A percentile compares a stretch with the other conserved stretches of the same genome.
phyloP scores from a whole-genome alignment of 2,797 vertebrate genomes.

The Gymnothorax javanicus region DNA sequence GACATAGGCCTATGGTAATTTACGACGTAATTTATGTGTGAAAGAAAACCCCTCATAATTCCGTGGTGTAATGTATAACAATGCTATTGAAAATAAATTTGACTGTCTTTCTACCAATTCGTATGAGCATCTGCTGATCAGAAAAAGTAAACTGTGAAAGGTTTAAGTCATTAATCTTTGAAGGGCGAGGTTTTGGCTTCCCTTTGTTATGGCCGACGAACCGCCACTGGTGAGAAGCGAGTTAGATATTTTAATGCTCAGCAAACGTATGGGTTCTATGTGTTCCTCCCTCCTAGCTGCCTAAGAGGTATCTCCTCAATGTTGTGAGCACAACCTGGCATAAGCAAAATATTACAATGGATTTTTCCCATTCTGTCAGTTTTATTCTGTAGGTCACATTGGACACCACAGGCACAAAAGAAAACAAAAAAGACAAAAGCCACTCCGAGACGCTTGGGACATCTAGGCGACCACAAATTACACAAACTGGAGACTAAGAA shows the following conservation, averaged over 20 bases:
- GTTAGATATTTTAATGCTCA: neutral
- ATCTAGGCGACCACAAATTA: constrained; percentile 28
- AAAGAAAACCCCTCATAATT: too few species aligned
- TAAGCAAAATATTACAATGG: neutral
- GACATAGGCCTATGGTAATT: too few species aligned
- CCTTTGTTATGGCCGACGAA: too few species aligned
- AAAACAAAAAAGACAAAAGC: neutral
- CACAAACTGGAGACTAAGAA: neutral
- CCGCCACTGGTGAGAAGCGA: neutral
- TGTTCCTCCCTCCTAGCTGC: neutral
- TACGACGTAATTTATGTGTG: too few species aligned
- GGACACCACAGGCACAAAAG: neutral
- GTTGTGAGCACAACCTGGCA: neutral
- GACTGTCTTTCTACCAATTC: too few species aligned
- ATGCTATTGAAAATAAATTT: too few species aligned
- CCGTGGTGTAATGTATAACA: too few species aligned
- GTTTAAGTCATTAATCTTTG: too few species aligned
- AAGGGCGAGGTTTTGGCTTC: too few species aligned
- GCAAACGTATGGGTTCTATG: neutral
- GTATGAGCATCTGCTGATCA: too few species aligned
- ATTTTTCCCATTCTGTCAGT: neutral
- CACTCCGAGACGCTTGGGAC: constrained; percentile 4
- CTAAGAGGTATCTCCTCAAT: neutral
- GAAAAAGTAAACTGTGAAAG: too few species aligned
- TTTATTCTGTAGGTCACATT: neutral